Percentiles rank a stretch among this genome's conserved stretches.
Evolutionary conservation across 2,888 invertebrate species (phyloP).

Genomic region (Beris morrisii): DNA sequence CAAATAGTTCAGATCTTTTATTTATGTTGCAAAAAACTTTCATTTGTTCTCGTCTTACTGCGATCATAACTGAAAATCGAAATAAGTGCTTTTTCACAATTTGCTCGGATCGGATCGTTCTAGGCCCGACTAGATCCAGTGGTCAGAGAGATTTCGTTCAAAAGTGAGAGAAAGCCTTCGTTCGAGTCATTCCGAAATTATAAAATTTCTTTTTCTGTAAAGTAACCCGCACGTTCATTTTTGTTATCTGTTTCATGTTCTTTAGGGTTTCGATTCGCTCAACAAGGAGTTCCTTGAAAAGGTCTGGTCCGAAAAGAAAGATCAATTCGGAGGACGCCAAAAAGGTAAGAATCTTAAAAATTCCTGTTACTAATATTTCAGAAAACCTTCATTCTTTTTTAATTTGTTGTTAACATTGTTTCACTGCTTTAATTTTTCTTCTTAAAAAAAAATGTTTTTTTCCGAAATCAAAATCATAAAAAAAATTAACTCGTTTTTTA

Average conservation of each 20-base stretch:
- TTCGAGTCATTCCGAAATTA: no score
- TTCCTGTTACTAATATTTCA: slow-evolving; percentile 10
- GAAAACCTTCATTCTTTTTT: slow-evolving; percentile 10
- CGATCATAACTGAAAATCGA: neutral
- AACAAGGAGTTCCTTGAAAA: slow-evolving; percentile 85
- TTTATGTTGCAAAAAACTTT: no score
- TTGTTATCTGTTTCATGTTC: slow-evolving; percentile 31
- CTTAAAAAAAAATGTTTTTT: slow-evolving; percentile 7
- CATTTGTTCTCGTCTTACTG: neutral
- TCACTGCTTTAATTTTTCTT: neutral
- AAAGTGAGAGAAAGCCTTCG: no score
- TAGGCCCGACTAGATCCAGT: no score
- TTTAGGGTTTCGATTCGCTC: slow-evolving; percentile 82
- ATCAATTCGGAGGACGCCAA: slow-evolving; percentile 86
- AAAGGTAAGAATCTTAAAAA: slow-evolving; percentile 71
- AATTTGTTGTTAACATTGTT: neutral
- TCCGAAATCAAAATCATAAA: neutral
- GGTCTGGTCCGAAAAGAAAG: slow-evolving; percentile 83
- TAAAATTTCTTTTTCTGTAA: slow-evolving; percentile 24
- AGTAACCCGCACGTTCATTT: slow-evolving; percentile 36
- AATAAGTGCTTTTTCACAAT: no score
- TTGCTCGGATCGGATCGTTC: no score
- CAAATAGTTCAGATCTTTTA: no score
- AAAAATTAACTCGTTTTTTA: neutral
- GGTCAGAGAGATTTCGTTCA: no score